Evolutionary conservation across 1,140 invertebrate genomes (phyloP).

Genomic region (Drosophila ananassae): DNA sequence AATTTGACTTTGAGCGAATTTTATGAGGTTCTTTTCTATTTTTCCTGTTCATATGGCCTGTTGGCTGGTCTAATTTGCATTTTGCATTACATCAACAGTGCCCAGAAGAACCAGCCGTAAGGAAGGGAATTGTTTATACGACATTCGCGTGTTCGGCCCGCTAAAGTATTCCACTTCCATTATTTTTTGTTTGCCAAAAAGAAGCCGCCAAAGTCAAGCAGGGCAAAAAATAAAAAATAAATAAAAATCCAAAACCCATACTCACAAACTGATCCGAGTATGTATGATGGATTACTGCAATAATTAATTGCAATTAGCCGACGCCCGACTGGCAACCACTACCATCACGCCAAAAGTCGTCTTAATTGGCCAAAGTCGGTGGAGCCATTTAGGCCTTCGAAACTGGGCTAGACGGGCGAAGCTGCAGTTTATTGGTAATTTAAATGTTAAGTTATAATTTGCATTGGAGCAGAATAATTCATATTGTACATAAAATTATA

Average conservation of each 20-base stretch:
- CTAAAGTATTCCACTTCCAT: conserved; percentile 46
- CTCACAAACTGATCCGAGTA: conserved; percentile 27
- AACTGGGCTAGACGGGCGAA: conserved; percentile 3
- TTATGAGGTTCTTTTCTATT: conserved; percentile 21
- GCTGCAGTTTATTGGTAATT: not conserved
- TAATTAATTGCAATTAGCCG: conserved; percentile 78
- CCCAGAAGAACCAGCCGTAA: conserved; percentile 20
- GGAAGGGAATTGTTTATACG: conserved; percentile 65
- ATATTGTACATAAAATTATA: not conserved
- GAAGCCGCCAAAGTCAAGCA: conserved; percentile 47
- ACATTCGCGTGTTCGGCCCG: conserved; percentile 68
- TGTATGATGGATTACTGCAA: conserved; percentile 74
- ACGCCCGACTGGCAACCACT: conserved; percentile 38
- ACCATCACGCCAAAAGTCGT: conserved; percentile 14
- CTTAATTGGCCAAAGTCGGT: conserved; percentile 17
- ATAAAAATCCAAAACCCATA: conserved; percentile 35
- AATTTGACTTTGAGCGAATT: conserved; percentile 44
- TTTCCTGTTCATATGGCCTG: conserved; percentile 11
- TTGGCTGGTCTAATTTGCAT: conserved; percentile 64
- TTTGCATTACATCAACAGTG: conserved; percentile 59
- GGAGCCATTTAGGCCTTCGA: not conserved
- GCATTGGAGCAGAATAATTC: not conserved
- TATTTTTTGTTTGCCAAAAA: conserved; percentile 52
- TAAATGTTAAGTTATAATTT: not conserved
- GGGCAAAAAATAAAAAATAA: not conserved